Evolutionary conservation across 1,140 invertebrate species (phyloP), one percentile per base, ranked within the genome.

Genomic region (Hestina assimilis): DNA sequence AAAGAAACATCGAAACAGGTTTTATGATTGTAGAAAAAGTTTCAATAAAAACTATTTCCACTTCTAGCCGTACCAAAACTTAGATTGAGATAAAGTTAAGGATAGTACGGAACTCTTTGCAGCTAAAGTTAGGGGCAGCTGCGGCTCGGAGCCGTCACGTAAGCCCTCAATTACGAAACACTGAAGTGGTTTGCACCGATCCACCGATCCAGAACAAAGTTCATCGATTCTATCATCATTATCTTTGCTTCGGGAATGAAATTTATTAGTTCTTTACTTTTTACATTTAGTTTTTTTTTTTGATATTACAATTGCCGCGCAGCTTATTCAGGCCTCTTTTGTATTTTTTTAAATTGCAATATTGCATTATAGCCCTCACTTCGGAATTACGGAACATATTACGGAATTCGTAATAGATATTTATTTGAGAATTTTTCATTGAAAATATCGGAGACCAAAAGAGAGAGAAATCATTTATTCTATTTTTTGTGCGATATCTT

Each of bases 121-220:
- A 66, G 72, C 55, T 66, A 61, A 75, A 82, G 72, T 80, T 82
- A 63, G 60, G 68, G 78, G 59, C 82, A 83, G 83, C 75, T 85
- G 83, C 59, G 80, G 75, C 77, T 70, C 50, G 45, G 64, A 72
- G 63, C 76, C 79, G 78, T 85, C 84, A 87, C 82, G 84, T 87
- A 87, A 85, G 79, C 77, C 80, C 79, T 83, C 84, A 87, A 85
- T 87, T 87, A 87, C 82, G 78, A 83, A 87, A 83, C 79, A 83
- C 68, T 75, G 73, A 69, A 85, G 77, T 76, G 76, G 75, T 75
- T 83, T 78, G 75, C 75, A 68, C 61, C 65, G 59, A 71, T 72
- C 72, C 75, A 68, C 61, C 65, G 59, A 71, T 72, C 72, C 70
- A 67, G 71, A 78, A 80, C 80, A 82, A 87, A 85, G 76, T 85